Base-by-base conservation (phyloP, 2,113 vertebrate species). In the Emberiza fucata region DNA sequence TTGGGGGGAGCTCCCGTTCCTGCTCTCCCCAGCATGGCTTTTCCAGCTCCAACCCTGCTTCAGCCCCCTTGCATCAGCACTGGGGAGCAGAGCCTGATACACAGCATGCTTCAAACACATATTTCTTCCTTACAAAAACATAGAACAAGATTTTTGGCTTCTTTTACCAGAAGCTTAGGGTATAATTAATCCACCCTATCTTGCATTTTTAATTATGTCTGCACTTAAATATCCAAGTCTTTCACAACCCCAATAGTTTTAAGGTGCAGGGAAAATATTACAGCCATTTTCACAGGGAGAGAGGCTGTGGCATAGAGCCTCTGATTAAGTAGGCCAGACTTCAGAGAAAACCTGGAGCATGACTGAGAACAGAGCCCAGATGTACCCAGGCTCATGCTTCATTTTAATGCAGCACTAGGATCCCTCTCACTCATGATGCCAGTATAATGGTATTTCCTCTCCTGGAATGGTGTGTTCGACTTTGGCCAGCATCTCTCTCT, bases 391-490 rank as follows among this genome's bases (percentile, higher is more conserved):
- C 90, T 95, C n/a, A 11, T 78, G 85, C 90, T 92, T 91, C 81
- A 73, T 88, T 92, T 96, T 84, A 90, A 84, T 57, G 50, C 76
- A 88, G 63, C 86, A 31, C n/a, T 86, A 94, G 77, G 77, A 88
- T 94, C 86, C 65, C 48, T 88, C 72, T 92, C 16, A 3, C 71
- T 84, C 72, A 61, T 95, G 93, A 96, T 96, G 95, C 96, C 94
- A 96, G 88, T 88, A 72, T 94, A 95, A 96, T 92, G 95, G 95
- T 45, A 96, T 97, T 96, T 96, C 95, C 96, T 96, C 90, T 90
- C 80, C 82, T 95, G 94, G 94, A 96, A 96, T 64, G 42, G 82
- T 90, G 88, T 9, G 5, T 60, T 95, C 12, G 1, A 9, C 92
- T 86, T 88, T 88, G 90, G 94, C 90, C 80, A 84, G 76, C 57